Conservation (phyloP, 2,888 invertebrate genomes). For the Podotricha telesiphe region DNA sequence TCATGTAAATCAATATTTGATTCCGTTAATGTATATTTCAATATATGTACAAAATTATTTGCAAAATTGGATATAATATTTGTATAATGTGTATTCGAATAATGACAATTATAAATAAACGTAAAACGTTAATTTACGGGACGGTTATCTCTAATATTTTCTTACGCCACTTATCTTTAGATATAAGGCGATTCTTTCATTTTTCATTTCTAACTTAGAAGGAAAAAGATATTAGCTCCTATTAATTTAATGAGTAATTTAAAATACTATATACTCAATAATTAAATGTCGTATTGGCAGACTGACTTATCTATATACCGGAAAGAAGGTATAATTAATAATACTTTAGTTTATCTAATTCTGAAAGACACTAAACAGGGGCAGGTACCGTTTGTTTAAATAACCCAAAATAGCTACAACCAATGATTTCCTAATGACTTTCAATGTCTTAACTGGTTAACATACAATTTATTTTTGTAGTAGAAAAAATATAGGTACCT, state of each 20-base stretch:
- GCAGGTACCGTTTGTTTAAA: constrained; percentile 21
- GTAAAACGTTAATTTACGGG: not conserved
- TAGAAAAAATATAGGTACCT: not conserved
- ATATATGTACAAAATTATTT: not conserved
- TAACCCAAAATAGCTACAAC: constrained; percentile 16
- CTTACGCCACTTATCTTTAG: no score
- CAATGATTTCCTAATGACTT: constrained; percentile 18
- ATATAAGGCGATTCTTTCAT: no score
- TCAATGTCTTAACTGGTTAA: constrained; percentile 9
- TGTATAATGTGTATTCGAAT: no score
- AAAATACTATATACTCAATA: no score
- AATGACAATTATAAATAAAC: not conserved
- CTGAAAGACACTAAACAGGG: constrained; percentile 24
- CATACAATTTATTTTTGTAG: not conserved
- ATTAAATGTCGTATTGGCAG: no score
- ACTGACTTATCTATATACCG: not conserved
- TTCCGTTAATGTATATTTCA: not conserved
- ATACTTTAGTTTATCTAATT: constrained; percentile 20
- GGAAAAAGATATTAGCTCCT: not conserved
- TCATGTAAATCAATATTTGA: not conserved
- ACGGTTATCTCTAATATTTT: no score
- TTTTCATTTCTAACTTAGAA: not conserved
- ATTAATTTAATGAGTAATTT: not conserved
- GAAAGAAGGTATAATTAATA: constrained; percentile 3
- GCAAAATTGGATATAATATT: no score